Evolutionary conservation across 1,140 invertebrate species (phyloP), one percentile per base, ranked within the genome.

Genomic region (Meloidogyne hapla): DNA sequence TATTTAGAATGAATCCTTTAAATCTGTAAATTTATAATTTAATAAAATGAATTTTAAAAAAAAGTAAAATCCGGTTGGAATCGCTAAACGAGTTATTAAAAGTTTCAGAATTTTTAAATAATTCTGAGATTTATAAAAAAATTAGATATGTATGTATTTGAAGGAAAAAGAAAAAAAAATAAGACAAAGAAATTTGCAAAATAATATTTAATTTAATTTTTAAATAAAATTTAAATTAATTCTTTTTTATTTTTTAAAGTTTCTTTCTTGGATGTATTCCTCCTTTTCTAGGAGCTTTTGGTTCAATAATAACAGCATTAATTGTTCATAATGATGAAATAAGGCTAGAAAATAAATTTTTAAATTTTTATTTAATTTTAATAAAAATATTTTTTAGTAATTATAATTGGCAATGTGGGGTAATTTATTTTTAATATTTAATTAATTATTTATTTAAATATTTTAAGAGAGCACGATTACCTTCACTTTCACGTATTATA

Each of bases 321-420:
- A 80, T 84, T 23, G 80, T 86, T 25, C 85, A 86, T 69, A 86
- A 87, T 74, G 85, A 86, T 76, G 84, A 86, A 67, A 87, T 86
- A 40, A 83, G 79, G 68, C 80, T 72, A 23, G n/a, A n/a, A 77
- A 75, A 23, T 6, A 73, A 74, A 74, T 74, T n/a, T n/a, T n/a
- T n/a, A 33, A 64, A 75, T n/a, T 40, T n/a, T n/a, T 33, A 42
- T 25, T 76, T 76, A 21, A 42, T n/a, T n/a, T n/a, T n/a, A n/a
- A n/a, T 12, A 1, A n/a, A 8, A n/a, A 25, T 28, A 63, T 23
- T 45, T 72, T 73, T 13, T 38, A 81, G 79, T 33, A 77, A 83
- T 69, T 86, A 87, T 75, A 86, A 87, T 76, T 86, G 85, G 85
- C 85, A 86, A 75, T 86, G 85, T 66, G 85, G 85, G 21, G 84